Percentiles rank a stretch among this genome's conserved stretches.
Conservation (phyloP, 2,797 vertebrate species). For the Menidia menidia region DNA sequence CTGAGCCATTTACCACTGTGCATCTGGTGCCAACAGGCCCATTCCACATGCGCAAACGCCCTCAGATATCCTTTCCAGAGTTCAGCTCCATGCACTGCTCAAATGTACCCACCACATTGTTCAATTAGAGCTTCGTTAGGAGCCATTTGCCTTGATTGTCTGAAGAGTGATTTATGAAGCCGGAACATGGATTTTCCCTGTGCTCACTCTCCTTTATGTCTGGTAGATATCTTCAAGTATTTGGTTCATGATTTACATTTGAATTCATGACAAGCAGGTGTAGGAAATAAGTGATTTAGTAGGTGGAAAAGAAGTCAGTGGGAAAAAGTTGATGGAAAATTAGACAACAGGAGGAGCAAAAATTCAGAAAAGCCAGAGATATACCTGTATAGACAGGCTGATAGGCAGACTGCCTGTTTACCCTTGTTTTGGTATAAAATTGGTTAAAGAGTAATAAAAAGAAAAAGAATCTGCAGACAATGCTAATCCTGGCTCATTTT, state of each 20-base stretch:
- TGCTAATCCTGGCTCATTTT: constrained; percentile 40
- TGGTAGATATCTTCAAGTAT: constrained; percentile 62
- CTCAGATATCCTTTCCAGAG: constrained; percentile 62
- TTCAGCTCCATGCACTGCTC: constrained; percentile 43
- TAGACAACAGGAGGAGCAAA: constrained; percentile 39
- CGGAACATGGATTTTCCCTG: constrained; percentile 40
- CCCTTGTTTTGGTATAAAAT: neutral
- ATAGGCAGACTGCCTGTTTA: constrained; percentile 15
- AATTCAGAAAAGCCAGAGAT: neutral
- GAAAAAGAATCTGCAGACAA: constrained; percentile 20
- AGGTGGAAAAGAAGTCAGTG: constrained; percentile 34
- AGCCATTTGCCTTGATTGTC: constrained; percentile 70
- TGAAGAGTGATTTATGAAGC: constrained; percentile 73
- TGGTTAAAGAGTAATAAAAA: neutral
- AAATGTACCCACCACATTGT: constrained; percentile 63
- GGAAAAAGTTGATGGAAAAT: constrained; percentile 36
- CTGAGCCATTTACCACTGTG: constrained; percentile 66
- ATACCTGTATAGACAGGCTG: neutral
- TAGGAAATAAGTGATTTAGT: constrained; percentile 53
- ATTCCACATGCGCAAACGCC: constrained; percentile 15
- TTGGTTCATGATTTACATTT: constrained; percentile 61
- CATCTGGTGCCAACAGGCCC: constrained; percentile 68
- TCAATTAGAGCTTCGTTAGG: constrained; percentile 72
- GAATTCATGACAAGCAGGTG: constrained; percentile 70
- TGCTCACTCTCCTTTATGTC: constrained; percentile 36